Conservation (phyloP, 1,140 invertebrate genomes). For the Pseudomyrmex dendroicus region DNA sequence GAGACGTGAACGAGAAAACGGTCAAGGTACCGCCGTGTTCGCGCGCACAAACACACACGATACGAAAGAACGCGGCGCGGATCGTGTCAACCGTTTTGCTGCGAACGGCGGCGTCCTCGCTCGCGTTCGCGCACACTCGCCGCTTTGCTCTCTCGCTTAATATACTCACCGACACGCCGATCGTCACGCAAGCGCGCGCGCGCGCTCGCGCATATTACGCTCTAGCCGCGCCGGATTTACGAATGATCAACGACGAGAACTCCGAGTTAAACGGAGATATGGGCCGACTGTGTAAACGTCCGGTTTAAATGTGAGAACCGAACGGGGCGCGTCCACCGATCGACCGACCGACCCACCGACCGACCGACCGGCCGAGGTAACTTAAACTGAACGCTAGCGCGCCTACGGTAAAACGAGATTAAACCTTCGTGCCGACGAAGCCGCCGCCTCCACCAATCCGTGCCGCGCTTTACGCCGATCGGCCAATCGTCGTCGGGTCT, state of each 20-base stretch:
- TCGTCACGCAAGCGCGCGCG: not conserved
- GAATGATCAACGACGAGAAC: not conserved
- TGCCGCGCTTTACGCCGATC: conserved; percentile 38
- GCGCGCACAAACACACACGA: conserved; percentile 14
- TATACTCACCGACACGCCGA: not conserved
- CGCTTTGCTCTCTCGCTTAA: too few species aligned
- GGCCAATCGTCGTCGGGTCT: conserved; percentile 72
- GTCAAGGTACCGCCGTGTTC: not conserved
- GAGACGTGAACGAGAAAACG: not conserved
- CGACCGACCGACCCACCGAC: conserved; percentile 65
- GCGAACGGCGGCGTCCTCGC: conserved; percentile 15
- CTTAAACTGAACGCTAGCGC: conserved; percentile 81
- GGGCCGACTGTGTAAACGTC: conserved; percentile 19
- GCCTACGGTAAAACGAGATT: conserved; percentile 83
- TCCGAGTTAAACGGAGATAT: conserved; percentile 9
- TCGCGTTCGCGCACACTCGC: conserved; percentile 34
- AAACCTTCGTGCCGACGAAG: conserved; percentile 75
- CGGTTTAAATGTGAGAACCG: not conserved
- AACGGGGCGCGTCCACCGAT: not conserved
- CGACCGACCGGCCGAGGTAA: conserved; percentile 81
- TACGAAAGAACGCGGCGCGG: conserved; percentile 21
- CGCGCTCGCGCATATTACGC: not conserved
- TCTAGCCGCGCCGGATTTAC: conserved; percentile 1
- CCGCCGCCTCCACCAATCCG: conserved; percentile 73
- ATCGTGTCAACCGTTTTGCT: conserved; percentile 27